Conservation (phyloP, 2,888 invertebrate genomes). For the Drosophila robusta region DNA sequence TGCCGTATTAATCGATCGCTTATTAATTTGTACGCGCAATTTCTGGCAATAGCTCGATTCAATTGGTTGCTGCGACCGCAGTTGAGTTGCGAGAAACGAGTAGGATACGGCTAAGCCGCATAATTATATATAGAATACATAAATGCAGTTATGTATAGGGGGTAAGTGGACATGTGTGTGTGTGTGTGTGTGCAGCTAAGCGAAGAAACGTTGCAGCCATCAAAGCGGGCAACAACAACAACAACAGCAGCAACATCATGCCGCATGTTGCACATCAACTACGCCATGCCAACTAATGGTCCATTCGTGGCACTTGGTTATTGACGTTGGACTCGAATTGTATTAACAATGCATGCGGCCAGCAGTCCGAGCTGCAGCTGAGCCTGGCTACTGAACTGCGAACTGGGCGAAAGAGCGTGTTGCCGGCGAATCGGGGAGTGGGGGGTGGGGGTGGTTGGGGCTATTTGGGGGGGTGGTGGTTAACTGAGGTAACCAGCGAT, state of each 20-base stretch:
- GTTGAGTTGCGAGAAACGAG: background rate
- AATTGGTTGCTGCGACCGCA: constrained; percentile 47
- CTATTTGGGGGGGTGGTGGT: background rate
- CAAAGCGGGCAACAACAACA: constrained; percentile 34
- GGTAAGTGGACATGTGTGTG: background rate
- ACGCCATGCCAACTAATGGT: constrained; percentile 72
- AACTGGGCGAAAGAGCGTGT: constrained; percentile 10
- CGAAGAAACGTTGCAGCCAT: constrained; percentile 59
- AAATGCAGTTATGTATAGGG: constrained; percentile 12
- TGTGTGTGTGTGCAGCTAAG: constrained; percentile 33
- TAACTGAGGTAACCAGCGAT: constrained; percentile 36
- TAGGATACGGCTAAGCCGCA: constrained; percentile 41
- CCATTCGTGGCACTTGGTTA: constrained; percentile 82
- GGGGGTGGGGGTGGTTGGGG: background rate
- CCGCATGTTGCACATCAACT: constrained; percentile 53
- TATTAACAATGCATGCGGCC: constrained; percentile 80
- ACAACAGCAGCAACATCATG: constrained; percentile 40
- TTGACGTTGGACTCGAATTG: constrained; percentile 79
- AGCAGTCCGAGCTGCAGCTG: constrained; percentile 26
- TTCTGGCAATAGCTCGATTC: constrained; percentile 62
- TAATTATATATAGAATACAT: constrained; percentile 60
- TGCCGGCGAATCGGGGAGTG: background rate
- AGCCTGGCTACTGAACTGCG: constrained; percentile 43
- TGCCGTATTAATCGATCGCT: constrained; percentile 3
- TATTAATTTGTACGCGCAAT: constrained; percentile 1